Base-by-base conservation (phyloP, 2,113 vertebrate genomes). In the Chinchilla lanigera region DNA sequence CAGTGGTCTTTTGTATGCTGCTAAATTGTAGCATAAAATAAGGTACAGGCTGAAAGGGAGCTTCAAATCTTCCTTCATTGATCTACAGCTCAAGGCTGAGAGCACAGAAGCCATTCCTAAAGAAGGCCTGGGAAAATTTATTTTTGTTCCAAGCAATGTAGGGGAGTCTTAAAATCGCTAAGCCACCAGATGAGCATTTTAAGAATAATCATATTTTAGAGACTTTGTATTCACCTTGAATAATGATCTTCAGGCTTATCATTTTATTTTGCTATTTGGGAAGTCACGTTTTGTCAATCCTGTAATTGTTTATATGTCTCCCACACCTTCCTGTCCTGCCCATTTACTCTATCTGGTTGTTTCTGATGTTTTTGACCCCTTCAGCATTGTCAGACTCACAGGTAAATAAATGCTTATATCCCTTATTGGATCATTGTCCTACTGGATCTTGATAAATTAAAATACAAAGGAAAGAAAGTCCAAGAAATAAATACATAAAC, bases 11-110 rank as follows among this genome's bases (percentile, higher is more conserved):
- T 95, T 94, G 71, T 89, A 88, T 58, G 65, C 81, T 94, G 65
- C 92, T 97, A 90, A 96, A 94, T 69, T 94, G 88, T 41, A 69
- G 50, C 86, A 56, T 82, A 92, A 96, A 97, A 96, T 96, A 95
- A 90, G 50, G 71, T 77, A 16, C 71, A 44, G 41, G 30, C 85
- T 90, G 67, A 94, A 95, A 71, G 69, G 78, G 44, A 97, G 77
- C 90, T 84, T 92, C 96, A 96, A 94, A 91, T 96, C 96, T 94
- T 95, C 78, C 47, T 13, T 60, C 94, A 90, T 60, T 93, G 88
- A 97, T 95, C 94, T 30, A 44, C 35, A 47, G 33, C 47, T 80
- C 71, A 90, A n/a, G 10, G 30, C 38, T 58, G 41, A 77, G 33
- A 94, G 77, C 30, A 30, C 33, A 87, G 63, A 93, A 75, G 75